Base-by-base conservation (phyloP, 2,888 invertebrate genomes). In the Stenodema calcarata region DNA sequence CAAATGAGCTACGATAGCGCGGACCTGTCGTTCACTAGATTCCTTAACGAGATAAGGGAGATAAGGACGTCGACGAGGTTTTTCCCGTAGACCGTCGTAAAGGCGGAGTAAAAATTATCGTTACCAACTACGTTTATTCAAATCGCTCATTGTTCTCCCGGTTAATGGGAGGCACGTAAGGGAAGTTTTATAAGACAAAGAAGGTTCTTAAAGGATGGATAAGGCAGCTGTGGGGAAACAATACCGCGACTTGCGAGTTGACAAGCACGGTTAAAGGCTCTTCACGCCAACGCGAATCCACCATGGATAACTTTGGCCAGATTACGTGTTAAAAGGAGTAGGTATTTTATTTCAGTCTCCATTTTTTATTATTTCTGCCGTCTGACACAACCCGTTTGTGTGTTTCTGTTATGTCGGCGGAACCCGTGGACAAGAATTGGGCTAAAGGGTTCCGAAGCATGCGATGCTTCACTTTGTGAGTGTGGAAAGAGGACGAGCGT, bases 351-450 rank as follows among this genome's bases (percentile, higher is more conserved):
- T 18, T 54, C 42, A 18, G 54, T 54, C 18, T 18, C 54, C 18
- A 54, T 1, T n/a, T 42, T 73, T 28, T 27, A 73, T 28, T 12
- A n/a, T 73, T 75, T 75, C 42, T 75, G n/a, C 35, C 2, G 30
- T 35, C 75, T 9, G 42, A 28, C 28, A 16, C 9, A 75, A 75
- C 42, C 75, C 4, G 42, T 62, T 23, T 4, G 42, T 62, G 27
- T 23, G 62, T 62, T 78, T 78, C 18, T 44, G 27, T 44, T 78
- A 41, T 73, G 30, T 78, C 14, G 18, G 14, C 23, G 27, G n/a
- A 78, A 44, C 44, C 35, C 80, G 62, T 62, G 80, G n/a, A 82
- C 82, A 82, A 82, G 42, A 54, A 80, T 54, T 30, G 70, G 82
- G 82, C 69, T 23, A 70, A 82, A 82, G 14, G 50, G 82, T 23